Evolutionary conservation across 2,797 vertebrate genomes (phyloP).

Genomic region (Hylomyscus alleni): DNA sequence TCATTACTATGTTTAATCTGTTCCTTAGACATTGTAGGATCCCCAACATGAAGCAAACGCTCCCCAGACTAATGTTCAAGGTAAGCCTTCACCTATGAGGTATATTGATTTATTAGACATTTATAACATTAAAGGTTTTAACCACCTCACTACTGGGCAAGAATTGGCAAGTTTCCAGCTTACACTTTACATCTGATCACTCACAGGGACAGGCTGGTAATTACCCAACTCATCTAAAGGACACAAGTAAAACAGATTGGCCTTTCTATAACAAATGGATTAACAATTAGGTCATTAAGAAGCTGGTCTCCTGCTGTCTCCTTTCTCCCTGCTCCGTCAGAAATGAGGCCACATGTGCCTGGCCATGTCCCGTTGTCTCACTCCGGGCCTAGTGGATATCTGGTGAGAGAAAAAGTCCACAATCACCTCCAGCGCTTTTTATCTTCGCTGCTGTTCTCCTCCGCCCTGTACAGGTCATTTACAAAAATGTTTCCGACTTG

Average conservation of each 20-base stretch:
- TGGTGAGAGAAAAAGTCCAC: conserved; percentile 59
- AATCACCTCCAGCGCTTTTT: conserved; percentile 79
- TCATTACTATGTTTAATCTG: conserved; percentile 36
- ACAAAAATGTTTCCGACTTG: conserved; percentile 88
- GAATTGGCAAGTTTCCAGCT: conserved; percentile 75
- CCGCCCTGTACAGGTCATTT: conserved; percentile 85
- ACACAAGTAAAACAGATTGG: conserved; percentile 83
- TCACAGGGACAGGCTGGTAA: conserved; percentile 63
- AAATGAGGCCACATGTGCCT: conserved; percentile 75
- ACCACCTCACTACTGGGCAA: conserved; percentile 59
- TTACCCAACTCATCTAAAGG: conserved; percentile 78
- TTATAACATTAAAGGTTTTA: conserved; percentile 71
- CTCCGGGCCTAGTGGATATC: conserved; percentile 67
- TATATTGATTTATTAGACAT: conserved; percentile 74
- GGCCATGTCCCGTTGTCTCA: conserved; percentile 56
- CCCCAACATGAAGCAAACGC: conserved; percentile 70
- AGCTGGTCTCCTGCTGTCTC: conserved; percentile 69
- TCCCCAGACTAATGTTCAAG: conserved; percentile 58
- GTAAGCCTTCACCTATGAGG: conserved; percentile 56
- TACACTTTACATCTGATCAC: conserved; percentile 75
- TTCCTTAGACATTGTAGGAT: conserved; percentile 31
- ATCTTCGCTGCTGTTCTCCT: conserved; percentile 84
- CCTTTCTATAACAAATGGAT: conserved; percentile 85
- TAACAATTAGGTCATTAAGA: conserved; percentile 85
- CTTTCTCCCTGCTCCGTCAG: conserved; percentile 84